Base-by-base conservation (phyloP, 2,888 invertebrate species). In the Eurytoma californica region DNA sequence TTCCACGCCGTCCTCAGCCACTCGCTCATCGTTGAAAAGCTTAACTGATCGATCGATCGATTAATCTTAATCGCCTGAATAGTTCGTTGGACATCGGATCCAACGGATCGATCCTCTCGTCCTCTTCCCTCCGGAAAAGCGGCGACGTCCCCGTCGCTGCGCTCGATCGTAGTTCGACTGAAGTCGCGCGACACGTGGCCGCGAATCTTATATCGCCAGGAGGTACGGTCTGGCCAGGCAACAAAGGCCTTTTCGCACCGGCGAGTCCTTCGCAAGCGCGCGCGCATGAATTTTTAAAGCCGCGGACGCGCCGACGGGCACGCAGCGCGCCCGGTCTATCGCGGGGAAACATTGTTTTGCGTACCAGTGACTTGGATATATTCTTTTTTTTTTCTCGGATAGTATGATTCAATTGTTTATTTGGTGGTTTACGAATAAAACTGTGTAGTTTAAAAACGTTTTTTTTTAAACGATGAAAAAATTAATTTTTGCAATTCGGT, bases 1-100 rank as follows among this genome's bases (percentile, higher is more conserved):
- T 24, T 70, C 79, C 79, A 79, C 39, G 47, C 55, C 60, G 53
- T 70, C 53, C 53, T 72, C 57, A n/a, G n/a, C 18, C 51, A 39
- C 14, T 77, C 77, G 14, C 60, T 77, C 77, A 72, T 77, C 16
- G 20, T 39, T 9, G 3, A 1, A 30, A 13, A 18, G 0, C 68
- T 39, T 30, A 3, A 30, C 2, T 24, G 24, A 24, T 24, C 24
- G 24, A 24, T 13, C 7, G 24, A 30, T 18, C 24, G 28, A 0
- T 55, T 13, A 16, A 13, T 2, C 51, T 20, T 57, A 39, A 57
- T 14, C 0, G 57, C 18, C 13, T 24, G 16, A 14, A 20, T 18
- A 30, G 24, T 14, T 20, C 58, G 9, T 28, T 60, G 16, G 30
- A 61, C 16, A 3, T 14, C 9, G 24, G 24, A 24, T 9, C 13